phyloP scores from a whole-genome alignment of 2,113 vertebrate genomes.

The Microcebus griseorufus region DNA sequence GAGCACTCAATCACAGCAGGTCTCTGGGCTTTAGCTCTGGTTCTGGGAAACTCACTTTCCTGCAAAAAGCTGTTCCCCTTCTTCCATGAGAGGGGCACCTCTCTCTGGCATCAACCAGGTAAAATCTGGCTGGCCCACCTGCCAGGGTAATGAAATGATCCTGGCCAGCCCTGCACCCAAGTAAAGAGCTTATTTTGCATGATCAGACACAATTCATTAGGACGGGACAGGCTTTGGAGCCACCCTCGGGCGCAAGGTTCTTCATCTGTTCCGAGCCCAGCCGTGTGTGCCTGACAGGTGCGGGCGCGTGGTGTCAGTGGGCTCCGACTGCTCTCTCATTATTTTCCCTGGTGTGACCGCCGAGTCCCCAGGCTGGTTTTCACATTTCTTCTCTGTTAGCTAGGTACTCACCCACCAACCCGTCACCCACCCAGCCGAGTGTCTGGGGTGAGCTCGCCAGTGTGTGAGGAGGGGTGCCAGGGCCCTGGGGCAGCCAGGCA shows the following conservation, averaged over 20 bases:
- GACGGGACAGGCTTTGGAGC: neutral
- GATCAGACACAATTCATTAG: conserved; percentile 37
- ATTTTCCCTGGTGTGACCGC: neutral
- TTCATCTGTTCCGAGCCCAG: neutral
- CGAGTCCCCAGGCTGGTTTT: too few relatives aligned
- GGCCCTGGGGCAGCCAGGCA: neutral
- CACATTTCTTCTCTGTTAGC: neutral
- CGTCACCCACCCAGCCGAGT: neutral
- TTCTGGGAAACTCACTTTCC: neutral
- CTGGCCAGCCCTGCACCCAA: neutral
- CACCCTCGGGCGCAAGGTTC: neutral
- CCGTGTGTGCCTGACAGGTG: neutral
- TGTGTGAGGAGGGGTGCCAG: neutral
- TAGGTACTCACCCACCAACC: neutral
- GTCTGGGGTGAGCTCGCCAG: neutral
- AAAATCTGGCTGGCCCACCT: neutral
- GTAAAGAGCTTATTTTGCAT: neutral
- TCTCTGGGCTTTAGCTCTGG: neutral
- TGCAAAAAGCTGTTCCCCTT: neutral
- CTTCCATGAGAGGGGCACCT: neutral
- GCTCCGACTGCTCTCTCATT: neutral
- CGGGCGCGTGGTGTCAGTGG: neutral
- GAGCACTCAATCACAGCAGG: neutral
- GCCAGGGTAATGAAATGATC: neutral
- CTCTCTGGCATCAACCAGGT: neutral